A percentile compares a stretch with the other conserved stretches of the same genome.
Evolutionary conservation across 2,888 invertebrate species (phyloP).

Genomic region (Nephrocerus scutellatus): DNA sequence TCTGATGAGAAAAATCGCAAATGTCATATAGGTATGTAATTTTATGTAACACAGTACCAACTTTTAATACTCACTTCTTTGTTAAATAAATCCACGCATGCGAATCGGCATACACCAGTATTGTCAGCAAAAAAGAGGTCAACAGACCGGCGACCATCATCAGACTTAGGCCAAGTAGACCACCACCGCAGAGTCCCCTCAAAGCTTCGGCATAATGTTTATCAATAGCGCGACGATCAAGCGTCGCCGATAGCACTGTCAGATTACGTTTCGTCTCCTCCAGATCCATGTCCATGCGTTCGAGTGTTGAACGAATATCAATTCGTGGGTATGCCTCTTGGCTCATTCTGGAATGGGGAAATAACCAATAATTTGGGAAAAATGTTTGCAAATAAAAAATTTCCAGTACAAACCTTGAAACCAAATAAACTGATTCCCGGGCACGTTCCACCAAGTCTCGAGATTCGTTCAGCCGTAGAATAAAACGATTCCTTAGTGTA

Average conservation of each 20-base stretch:
- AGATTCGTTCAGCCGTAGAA: slow-evolving; percentile 46
- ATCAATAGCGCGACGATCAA: slow-evolving; percentile 78
- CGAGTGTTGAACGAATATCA: slow-evolving; percentile 40
- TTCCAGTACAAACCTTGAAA: slow-evolving; percentile 34
- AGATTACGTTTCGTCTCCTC: slow-evolving; percentile 45
- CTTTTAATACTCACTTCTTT: slow-evolving; percentile 60
- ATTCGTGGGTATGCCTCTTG: slow-evolving; percentile 46
- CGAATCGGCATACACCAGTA: slow-evolving; percentile 88
- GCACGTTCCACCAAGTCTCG: slow-evolving; percentile 46
- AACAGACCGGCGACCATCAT: slow-evolving; percentile 82
- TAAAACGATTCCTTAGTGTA: slow-evolving; percentile 46
- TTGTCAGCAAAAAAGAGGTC: slow-evolving; percentile 82
- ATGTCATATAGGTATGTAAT: too few species aligned
- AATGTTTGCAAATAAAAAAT: neutral
- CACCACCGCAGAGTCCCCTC: slow-evolving; percentile 73
- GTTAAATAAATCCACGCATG: slow-evolving; percentile 95
- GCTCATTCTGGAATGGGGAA: slow-evolving; percentile 37
- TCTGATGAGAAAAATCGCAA: too few species aligned
- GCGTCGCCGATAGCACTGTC: slow-evolving; percentile 54
- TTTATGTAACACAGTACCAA: neutral
- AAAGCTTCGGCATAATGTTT: slow-evolving; percentile 74
- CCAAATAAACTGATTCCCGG: slow-evolving; percentile 41
- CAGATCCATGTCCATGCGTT: slow-evolving; percentile 43
- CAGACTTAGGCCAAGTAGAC: slow-evolving; percentile 73
- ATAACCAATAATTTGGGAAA: neutral